Base-by-base conservation (phyloP, 2,797 vertebrate genomes). In the Ctenopoma kingsleyae region DNA sequence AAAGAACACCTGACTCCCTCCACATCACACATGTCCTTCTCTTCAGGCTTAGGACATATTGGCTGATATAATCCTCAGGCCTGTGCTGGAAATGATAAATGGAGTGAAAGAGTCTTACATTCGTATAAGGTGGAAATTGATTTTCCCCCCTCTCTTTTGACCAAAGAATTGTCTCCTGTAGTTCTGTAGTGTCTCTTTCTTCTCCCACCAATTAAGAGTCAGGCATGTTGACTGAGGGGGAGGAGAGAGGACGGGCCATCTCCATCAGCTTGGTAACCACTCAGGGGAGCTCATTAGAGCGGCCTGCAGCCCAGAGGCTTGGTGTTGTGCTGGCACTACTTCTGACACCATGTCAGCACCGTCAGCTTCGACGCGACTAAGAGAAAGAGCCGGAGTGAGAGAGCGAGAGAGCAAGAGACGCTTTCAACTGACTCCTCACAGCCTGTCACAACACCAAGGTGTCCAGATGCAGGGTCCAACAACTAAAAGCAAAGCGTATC, bases 251-350 rank as follows among this genome's bases (percentile, higher is more conserved):
- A 56, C 10, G 63, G 70, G 46, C 59, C 76, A 58, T 88, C 82
- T 90, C 76, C 78, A 78, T 76, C 86, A 85, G 80, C 67, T 76
- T 71, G 80, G 67, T 70, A 54, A 75, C 78, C 82, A 86, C 85
- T 68, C 83, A 65, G 78, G 89, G 89, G 91, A 92, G 77, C 90
- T 93, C 91, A 91, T 84, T 84, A 92, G 81, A 86, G 71, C 32
- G 20, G 54, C 64, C 51, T 7, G 54, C 44, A 57, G 87, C 84
- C 73, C 78, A 78, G 80, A 76, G 83, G 69, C 78, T 81, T 20
- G 79, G 71, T 58, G 71, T 74, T 73, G 77, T 68, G 72, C 68
- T 92, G 89, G 91, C 90, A 91, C 67, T 61, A 66, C 81, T 90
- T 91, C 89, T 91, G 86, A 92, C 81, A 68, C 59, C 74, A 35